Conservation (phyloP, 2,888 invertebrate species). For the Conops quadrifasciatus region DNA sequence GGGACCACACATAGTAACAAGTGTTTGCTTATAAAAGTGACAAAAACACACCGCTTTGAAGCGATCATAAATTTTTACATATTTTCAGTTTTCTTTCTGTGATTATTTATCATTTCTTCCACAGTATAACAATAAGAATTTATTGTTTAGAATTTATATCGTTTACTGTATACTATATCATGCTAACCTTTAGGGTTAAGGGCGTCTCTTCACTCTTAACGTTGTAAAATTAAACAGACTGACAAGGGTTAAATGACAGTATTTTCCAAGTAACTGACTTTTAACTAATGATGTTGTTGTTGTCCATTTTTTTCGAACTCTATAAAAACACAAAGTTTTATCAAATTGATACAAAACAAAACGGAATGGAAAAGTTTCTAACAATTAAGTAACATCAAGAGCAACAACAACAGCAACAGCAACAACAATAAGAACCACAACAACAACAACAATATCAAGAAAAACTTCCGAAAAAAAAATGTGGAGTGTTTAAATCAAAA, state of each 20-base stretch:
- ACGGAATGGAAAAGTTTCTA: background rate
- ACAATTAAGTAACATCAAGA: background rate
- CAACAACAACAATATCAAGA: background rate
- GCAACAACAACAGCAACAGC: background rate
- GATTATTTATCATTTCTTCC: no score
- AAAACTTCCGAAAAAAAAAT: background rate
- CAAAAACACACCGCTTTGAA: no score
- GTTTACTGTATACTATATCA: no score
- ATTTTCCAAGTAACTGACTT: background rate
- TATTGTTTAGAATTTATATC: no score
- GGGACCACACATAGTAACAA: background rate
- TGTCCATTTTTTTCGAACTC: background rate
- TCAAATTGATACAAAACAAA: background rate
- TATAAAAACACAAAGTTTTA: background rate
- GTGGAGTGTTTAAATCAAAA: slow-evolving; percentile 25
- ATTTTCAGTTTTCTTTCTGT: no score
- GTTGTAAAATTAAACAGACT: no score
- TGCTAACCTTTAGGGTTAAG: no score
- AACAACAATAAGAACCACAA: slow-evolving; percentile 2
- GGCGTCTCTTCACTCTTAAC: no score
- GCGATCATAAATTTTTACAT: background rate
- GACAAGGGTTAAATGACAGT: no score
- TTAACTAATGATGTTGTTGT: background rate
- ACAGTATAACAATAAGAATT: no score
- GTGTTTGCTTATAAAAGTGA: slow-evolving; percentile 11